Evolutionary conservation across 2,797 vertebrate genomes (phyloP).

Genomic region (Antrozous pallidus): DNA sequence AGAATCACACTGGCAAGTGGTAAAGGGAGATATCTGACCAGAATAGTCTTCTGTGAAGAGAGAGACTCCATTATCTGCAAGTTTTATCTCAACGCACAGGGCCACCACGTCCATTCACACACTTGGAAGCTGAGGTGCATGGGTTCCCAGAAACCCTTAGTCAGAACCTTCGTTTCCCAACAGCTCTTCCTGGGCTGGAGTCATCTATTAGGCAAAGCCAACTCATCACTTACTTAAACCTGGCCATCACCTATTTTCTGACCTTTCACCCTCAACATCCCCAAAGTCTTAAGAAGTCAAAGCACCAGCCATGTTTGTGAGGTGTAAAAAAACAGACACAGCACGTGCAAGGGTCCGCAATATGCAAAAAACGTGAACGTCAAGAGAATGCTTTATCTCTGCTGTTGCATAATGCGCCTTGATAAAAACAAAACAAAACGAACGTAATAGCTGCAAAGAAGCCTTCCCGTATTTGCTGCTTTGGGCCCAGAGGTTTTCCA

Average conservation of each 20-base stretch:
- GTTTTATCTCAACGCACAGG: conserved; percentile 2
- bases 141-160: conserved; percentile 15
- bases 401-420: not conserved
- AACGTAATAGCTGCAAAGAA: not conserved
- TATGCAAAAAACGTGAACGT: not conserved
- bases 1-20: conserved; percentile 12
- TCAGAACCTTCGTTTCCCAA: conserved; percentile 49
- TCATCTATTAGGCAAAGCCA: conserved; percentile 41
- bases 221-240: conserved; percentile 42
- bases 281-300: conserved; percentile 33
- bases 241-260: conserved; percentile 36
- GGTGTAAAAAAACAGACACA: not conserved
- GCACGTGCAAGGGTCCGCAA: not conserved
- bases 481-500: not conserved
- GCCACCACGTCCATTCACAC: not conserved
- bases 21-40: not conserved
- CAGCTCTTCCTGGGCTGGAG: conserved; percentile 25
- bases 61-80: not conserved
- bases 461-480: not conserved
- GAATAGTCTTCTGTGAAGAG: not conserved
- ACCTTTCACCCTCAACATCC: conserved; percentile 9
- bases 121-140: not conserved
- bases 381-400: not conserved
- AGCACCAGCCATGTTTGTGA: conserved; percentile 17
- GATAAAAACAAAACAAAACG: not conserved